Base-by-base conservation (phyloP, 2,113 vertebrate species). In the Xiphophorus hellerii region DNA sequence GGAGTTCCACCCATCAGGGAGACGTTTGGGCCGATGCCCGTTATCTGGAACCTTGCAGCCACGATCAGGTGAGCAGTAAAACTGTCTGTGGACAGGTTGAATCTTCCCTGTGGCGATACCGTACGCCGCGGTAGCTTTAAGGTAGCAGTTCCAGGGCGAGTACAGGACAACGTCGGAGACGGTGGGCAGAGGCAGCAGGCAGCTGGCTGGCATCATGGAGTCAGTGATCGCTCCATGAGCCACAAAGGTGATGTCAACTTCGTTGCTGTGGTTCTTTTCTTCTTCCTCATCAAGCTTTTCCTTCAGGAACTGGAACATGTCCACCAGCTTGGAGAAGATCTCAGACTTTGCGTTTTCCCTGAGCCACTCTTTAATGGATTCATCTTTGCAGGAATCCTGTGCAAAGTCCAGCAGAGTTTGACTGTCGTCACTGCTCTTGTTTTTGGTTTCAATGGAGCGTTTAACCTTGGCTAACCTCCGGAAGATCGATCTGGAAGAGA, bases 1-100 rank as follows among this genome's bases (percentile, higher is more conserved):
- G 0, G 78, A 80, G 78, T 84, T 84, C 62, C 54, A 74, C 27
- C 14, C 0, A 13, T 51, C 7, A 1, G 82, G 77, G 12, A 63
- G 39, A 1, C 48, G 54, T 2, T 3, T 3, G n/a, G 74, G 74
- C n/a, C 0, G 10, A 31, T 79, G 71, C 10, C 12, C 12, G 13
- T 20, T 27, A 39, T 30, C 58, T 68, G 58, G 42, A 28, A 35
- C 2, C 51, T 28, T 28, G 25, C 42, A 66, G 30, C 15, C 17
- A 25, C 9, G 20, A 4, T 12, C 5, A 35, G 20, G 22, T 54
- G 51, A 11, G 9, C 39, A 73, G 29, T 3, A 51, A 51, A 73
- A 73, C 1, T 3, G 3, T 28, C 73, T 58, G 73, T 66, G 44
- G 25, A 22, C 13, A 25, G 73, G 73, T 33, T 29, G 15, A 4